Conservation (phyloP, 2,113 vertebrate species). For the Puma concolor region DNA sequence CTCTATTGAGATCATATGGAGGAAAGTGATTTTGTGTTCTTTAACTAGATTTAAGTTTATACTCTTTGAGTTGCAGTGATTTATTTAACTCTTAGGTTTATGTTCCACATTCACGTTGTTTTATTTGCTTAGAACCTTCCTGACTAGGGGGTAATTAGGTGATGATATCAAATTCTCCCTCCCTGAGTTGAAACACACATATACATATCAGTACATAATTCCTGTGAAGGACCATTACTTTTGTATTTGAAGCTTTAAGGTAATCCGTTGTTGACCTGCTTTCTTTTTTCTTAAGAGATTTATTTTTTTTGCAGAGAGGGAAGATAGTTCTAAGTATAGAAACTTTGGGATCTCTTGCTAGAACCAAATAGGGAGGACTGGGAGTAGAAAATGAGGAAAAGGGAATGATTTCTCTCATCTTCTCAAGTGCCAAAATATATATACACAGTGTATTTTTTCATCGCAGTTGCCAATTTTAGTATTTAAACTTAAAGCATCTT, state of each 20-base stretch:
- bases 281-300: conserved; percentile 47
- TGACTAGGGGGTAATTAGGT: background rate
- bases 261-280: conserved; percentile 48
- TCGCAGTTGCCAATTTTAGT: conserved; percentile 48
- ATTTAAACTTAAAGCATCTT: conserved; percentile 55
- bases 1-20: background rate
- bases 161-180: conserved; percentile 32
- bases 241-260: conserved; percentile 47
- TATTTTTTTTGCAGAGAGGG: conserved; percentile 13
- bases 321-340: conserved; percentile 46
- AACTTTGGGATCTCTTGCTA: conserved; percentile 46
- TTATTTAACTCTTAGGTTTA: background rate
- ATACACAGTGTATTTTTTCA: background rate
- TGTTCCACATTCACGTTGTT: conserved; percentile 19
- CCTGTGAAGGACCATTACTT: conserved; percentile 6
- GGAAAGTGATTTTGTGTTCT: conserved; percentile 43
- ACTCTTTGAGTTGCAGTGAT: background rate
- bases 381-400: conserved; percentile 19
- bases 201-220: conserved; percentile 25
- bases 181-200: conserved; percentile 15
- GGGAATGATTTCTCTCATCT: conserved; percentile 17
- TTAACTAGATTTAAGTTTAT: conserved; percentile 12
- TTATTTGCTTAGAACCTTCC: conserved; percentile 62
- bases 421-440: conserved; percentile 9
- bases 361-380: background rate